phyloP scores from a whole-genome alignment of 35 echinoderm and acorn worm genomes.

The Anneissia japonica region DNA sequence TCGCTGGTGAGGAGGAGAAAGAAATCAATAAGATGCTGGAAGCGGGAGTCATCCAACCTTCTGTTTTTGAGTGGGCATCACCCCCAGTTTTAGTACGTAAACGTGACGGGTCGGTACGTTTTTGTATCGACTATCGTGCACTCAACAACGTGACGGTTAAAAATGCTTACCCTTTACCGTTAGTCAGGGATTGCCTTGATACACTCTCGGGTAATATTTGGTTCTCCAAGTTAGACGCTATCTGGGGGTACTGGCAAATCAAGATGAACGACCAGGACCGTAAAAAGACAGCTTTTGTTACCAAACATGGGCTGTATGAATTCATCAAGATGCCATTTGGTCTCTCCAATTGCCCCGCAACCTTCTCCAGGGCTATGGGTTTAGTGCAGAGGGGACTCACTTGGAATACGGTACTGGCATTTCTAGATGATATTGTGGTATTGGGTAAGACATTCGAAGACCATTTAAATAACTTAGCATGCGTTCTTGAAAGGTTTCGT shows the following conservation, averaged over 20 bases:
- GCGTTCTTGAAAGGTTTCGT: slow-evolving; percentile 9
- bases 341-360: slow-evolving; percentile 41
- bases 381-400: neutral
- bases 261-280: neutral
- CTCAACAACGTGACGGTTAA: slow-evolving; percentile 40
- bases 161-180: slow-evolving; percentile 30
- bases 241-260: slow-evolving; percentile 40
- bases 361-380: slow-evolving; percentile 16
- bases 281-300: slow-evolving; percentile 49
- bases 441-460: neutral
- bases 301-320: slow-evolving; percentile 36
- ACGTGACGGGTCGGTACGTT: slow-evolving; percentile 43
- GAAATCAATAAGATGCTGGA: slow-evolving; percentile 39
- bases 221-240: slow-evolving; percentile 60
- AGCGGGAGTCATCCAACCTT: slow-evolving; percentile 46
- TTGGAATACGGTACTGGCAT: neutral
- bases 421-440: slow-evolving; percentile 39
- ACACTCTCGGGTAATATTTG: slow-evolving; percentile 29
- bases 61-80: slow-evolving; percentile 45
- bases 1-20: slow-evolving; percentile 26
- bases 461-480: slow-evolving; percentile 14
- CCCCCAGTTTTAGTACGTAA: slow-evolving; percentile 47
- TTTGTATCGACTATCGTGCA: slow-evolving; percentile 40
- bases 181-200: slow-evolving; percentile 33
- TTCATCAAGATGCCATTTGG: slow-evolving; percentile 53